Base-by-base conservation (phyloP, 2,113 vertebrate genomes). In the Gila orcuttii region DNA sequence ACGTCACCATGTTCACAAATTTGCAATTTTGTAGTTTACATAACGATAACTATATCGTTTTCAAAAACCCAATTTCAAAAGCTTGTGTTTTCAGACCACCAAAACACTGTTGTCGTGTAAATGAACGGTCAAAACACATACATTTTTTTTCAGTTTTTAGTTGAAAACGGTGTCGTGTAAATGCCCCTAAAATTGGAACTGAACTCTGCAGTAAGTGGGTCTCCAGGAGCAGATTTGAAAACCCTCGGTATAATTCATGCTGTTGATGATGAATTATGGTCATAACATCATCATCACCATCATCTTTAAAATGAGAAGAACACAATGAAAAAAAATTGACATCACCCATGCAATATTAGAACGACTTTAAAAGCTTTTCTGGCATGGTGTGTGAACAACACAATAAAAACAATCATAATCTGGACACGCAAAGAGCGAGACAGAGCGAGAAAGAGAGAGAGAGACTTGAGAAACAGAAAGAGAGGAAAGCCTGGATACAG, bases 391-490 rank as follows among this genome's bases (percentile, higher is more conserved):
- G 15, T 33, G 6, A 1, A 75, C 12, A 28, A 17, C 23, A 74
- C 11, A 74, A 74, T 25, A 23, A 71, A 69, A 71, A 71, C 17
- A 1, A n/a, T 71, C 39, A 73, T 73, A 75, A 50, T 50, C 42
- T 25, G 12, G 9, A 55, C 50, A 78, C 9, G 31, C 47, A 11
- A 21, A 77, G 73, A 17, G 42, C 0, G 10, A 59, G 52, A 2
- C 39, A 75, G 42, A 1, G 9, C 57, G 47, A 50, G 50, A 50
- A 13, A 76, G 71, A 74, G 71, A 2, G 9, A 78, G 52, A 55
- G 52, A 45, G 55, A 60, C 33, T 33, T 31, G 74, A 77, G 75
- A 19, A 55, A 76, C 8, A 78, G 76, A 59, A 42, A 75, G 10
- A 55, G 28, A 17, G 31, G 76, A 57, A 42, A 75, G 36, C 19